Evolutionary conservation across 1,140 invertebrate species (phyloP).

Genomic region (Macrotrachela quadricornifera): DNA sequence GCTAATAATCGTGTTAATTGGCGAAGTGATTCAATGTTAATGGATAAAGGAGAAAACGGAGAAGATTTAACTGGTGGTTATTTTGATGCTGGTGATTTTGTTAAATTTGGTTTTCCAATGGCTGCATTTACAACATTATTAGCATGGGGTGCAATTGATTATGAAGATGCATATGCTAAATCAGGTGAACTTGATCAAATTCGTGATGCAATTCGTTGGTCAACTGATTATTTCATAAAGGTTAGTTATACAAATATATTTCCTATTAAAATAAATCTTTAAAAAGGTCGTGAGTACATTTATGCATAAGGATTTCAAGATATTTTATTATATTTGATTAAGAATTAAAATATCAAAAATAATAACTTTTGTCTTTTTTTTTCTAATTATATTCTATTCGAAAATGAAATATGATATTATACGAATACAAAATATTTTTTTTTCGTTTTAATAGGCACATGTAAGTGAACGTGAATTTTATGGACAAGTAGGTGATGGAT

Average conservation of each 20-base stretch:
- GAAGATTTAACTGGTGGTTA: conserved; percentile 29
- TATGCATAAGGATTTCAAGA: too few species aligned
- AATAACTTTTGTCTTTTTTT: too few species aligned
- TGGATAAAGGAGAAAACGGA: conserved; percentile 20
- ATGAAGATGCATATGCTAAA: conserved; percentile 33
- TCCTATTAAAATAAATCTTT: too few species aligned
- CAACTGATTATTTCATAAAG: conserved; percentile 40
- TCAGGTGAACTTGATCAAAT: conserved; percentile 28
- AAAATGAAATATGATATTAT: conserved; percentile 23
- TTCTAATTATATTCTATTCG: too few species aligned
- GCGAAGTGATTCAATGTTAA: conserved; percentile 22
- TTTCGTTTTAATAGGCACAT: conserved; percentile 34
- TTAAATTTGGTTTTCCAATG: conserved; percentile 45
- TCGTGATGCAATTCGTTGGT: conserved; percentile 31
- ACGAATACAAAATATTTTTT: conserved; percentile 26
- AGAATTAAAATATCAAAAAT: too few species aligned
- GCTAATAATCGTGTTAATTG: conserved; percentile 21
- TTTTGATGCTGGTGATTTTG: conserved; percentile 39
- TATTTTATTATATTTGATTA: too few species aligned
- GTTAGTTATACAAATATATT: too few species aligned
- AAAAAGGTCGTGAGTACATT: too few species aligned
- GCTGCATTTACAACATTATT: conserved; percentile 37
- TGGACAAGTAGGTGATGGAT: conserved; percentile 24
- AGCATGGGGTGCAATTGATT: conserved; percentile 39
- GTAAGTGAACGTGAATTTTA: conserved; percentile 37